Evolutionary conservation across 2,888 invertebrate species (phyloP), one percentile per base, ranked within the genome.

Genomic region (Chloromyia formosa): DNA sequence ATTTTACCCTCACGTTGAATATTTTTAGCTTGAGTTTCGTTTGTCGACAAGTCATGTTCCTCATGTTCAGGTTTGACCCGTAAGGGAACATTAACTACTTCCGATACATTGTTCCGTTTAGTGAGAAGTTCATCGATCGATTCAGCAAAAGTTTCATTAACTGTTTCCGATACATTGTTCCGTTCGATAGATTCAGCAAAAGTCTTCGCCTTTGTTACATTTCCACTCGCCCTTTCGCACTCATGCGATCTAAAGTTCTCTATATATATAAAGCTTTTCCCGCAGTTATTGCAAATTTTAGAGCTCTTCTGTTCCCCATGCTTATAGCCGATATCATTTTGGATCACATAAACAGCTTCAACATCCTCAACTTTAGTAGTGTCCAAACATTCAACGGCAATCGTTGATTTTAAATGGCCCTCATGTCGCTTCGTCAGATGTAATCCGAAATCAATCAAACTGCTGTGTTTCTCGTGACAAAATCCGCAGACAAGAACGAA

Each of bases 401-500:
- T 5, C 16, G 14, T 64, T 20, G 42, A 64, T 18, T 42, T 64
- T 42, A 61, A 16, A 12, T 64, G 18, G 5, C 40, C 42, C 12
- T 12, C 49, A 22, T 68, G 68, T 22, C 49, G 16, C 1, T 49
- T 5, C 10, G 20, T 49, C 1, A 68, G 9, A 16, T 68, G 68
- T 23, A 2, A 2, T 14, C 68, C 68, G 22, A 68, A 68, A 1
- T 14, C 16, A 22, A 49, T 18, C 23, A 68, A 22, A 23, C 20
- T 68, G 20, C 23, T 56, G 18, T 27, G 40, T 1, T 35, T 22
- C 2, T 42, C 72, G 40, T 42, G 20, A 77, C 78, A 56, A 79
- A 79, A n/a, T 75, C 77, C 77, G 62, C 79, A 79, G 56, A 77
- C 75, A 10, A 40, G 74, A 40, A 79, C 77, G 42, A 75, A 75